Conservation (phyloP, 1,140 invertebrate species). For the Drosophila sturtevanti region DNA sequence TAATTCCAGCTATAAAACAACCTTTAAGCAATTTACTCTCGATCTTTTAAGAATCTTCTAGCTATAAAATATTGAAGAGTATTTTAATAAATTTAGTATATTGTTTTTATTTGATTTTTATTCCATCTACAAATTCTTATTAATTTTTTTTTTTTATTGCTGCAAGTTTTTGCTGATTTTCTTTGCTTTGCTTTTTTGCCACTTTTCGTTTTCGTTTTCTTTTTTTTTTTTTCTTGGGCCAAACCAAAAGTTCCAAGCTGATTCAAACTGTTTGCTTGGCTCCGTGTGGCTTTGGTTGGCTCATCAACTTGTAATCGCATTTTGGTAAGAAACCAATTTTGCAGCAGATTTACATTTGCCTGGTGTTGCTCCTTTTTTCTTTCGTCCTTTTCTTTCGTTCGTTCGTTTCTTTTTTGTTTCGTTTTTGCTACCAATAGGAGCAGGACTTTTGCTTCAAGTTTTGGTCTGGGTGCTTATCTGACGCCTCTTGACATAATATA, state of each 20-base stretch:
- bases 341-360: conserved; percentile 70
- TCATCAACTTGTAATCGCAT: conserved; percentile 74
- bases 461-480: conserved; percentile 64
- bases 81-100: too few species aligned
- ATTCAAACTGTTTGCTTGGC: not conserved
- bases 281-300: conserved; percentile 39
- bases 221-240: not conserved
- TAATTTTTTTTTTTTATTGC: not conserved
- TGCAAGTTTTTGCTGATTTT: not conserved
- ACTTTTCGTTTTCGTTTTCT: not conserved
- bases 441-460: conserved; percentile 12
- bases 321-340: conserved; percentile 69
- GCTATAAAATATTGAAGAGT: too few species aligned
- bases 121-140: too few species aligned
- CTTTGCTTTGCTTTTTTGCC: not conserved
- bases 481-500: conserved; percentile 77
- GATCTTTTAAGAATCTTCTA: too few species aligned
- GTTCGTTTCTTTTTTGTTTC: conserved; percentile 1
- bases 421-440: not conserved
- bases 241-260: not conserved
- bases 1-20: too few species aligned
- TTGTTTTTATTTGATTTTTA: too few species aligned
- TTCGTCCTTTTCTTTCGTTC: not conserved
- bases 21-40: too few species aligned
- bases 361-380: conserved; percentile 33